These are phyloP conservation scores for Argyresthia albistria DNA, from an alignment of 2,888 invertebrate species.

Conservation along the genomic window DNA sequence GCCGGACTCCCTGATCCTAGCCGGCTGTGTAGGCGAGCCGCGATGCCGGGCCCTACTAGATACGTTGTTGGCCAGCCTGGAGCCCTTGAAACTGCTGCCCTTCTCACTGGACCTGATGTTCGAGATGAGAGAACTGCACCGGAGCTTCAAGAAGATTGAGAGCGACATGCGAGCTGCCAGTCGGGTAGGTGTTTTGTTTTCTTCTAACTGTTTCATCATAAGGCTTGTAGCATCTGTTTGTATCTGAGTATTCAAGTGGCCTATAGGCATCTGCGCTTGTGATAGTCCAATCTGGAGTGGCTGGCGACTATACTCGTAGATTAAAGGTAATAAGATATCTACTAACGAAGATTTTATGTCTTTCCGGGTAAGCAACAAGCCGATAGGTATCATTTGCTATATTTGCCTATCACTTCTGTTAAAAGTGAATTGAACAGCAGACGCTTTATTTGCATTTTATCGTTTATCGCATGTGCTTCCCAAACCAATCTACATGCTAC, in stretches of 20 bases:
- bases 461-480: constrained; percentile 66
- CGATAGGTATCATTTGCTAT: not conserved
- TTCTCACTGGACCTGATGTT: constrained; percentile 87
- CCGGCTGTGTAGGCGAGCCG: constrained; percentile 69
- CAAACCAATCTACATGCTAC: constrained; percentile 8
- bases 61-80: constrained; percentile 81
- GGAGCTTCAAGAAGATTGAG: constrained; percentile 81
- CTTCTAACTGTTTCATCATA: not conserved
- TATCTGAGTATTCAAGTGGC: too few relatives aligned
- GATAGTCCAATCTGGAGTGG: too few relatives aligned
- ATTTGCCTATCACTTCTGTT: not conserved
- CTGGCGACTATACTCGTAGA: too few relatives aligned
- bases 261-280: too few relatives aligned
- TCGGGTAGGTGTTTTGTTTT: constrained; percentile 42
- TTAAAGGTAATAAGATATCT: too few relatives aligned
- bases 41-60: constrained; percentile 77
- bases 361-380: too few relatives aligned
- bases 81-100: constrained; percentile 84
- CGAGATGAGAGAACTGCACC: constrained; percentile 82
- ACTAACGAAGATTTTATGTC: too few relatives aligned
- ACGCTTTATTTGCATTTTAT: constrained; percentile 70
- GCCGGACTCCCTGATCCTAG: constrained; percentile 80
- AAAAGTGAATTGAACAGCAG: constrained; percentile 1
- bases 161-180: constrained; percentile 66
- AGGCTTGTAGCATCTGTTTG: too few relatives aligned